phyloP scores from a whole-genome alignment of 2,113 vertebrate genomes.

The Pelecanoides urinatrix region DNA sequence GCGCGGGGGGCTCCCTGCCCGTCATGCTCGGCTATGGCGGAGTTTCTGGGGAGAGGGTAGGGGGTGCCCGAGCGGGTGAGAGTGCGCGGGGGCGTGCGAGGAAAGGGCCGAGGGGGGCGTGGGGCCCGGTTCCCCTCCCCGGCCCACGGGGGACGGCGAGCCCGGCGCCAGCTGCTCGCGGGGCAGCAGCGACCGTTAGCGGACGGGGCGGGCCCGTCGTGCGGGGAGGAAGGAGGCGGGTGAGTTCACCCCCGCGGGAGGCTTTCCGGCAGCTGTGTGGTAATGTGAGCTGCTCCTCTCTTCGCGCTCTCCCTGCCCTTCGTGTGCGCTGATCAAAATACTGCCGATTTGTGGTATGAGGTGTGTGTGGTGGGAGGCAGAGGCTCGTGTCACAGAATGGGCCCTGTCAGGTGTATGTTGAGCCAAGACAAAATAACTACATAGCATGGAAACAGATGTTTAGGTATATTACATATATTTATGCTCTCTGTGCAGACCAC shows the following conservation, averaged over 20 bases:
- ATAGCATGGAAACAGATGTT: neutral
- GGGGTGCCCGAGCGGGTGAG: neutral
- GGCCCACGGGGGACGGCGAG: no score
- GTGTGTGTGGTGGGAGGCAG: accelerated
- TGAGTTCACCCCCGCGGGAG: accelerated
- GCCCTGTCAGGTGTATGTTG: accelerated
- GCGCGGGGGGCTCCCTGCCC: no score
- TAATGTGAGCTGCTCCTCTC: accelerated
- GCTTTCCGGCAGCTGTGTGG: accelerated
- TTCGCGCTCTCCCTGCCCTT: no score
- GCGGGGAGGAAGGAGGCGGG: neutral
- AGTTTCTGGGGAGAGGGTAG: neutral
- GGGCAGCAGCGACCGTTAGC: no score
- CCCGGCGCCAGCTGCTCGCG: neutral
- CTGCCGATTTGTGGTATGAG: accelerated
- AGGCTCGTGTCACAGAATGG: accelerated
- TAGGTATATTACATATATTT: neutral
- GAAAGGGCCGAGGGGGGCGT: no score
- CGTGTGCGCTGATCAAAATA: accelerated
- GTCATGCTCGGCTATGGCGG: accelerated
- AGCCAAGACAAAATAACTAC: neutral
- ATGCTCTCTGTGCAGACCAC: constrained; percentile 81
- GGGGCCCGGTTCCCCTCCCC: no score
- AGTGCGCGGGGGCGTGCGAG: no score
- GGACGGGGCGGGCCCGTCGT: no score